Evolutionary conservation across 2,113 vertebrate species (phyloP), one percentile per base, ranked within the genome.

Genomic region (Saimiri boliviensis): DNA sequence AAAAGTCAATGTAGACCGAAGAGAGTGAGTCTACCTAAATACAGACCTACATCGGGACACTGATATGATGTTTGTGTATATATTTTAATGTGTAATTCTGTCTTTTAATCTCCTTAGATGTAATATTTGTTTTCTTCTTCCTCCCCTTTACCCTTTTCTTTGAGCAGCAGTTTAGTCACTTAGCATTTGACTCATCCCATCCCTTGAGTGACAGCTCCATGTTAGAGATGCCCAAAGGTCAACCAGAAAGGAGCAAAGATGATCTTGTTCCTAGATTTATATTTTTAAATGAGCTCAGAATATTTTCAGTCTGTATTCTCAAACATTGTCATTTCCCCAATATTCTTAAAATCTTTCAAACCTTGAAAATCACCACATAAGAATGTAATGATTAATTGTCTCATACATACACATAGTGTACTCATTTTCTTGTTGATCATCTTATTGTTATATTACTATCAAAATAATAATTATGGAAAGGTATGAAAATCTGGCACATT

Each of bases 121-220:
- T 58, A 7, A 32, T 14, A 25, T 71, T 42, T 30, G 3, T 35
- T 54, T 9, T 42, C 27, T 40, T 71, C 20, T 25, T 76, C 11
- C n/a, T 76, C 45, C 25, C 10, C 17, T 66, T 74, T 14, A 54
- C 32, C 35, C 42, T 73, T n/a, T 52, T 56, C 45, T 70, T 47
- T 54, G 37, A 32, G 56, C 45, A 20, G 1, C 6, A 37, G 11
- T n/a, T 19, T 6, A 2, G 14, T 70, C 66, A 37, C 13, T 42
- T n/a, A 68, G 9, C 19, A 23, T 16, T 45, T 77, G 47, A 63
- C 42, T 79, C 47, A 52, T 93, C 14, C 40, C 0, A 8, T 1
- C 2, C 5, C 5, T 88, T 76, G 14, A 49, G 35, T 25, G 1
- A 0, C 1, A 0, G 1, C 20, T 25, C 2, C 25, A 0, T 20